A percentile compares a stretch with the other conserved stretches of the same genome.
These are phyloP conservation scores for Mastigias papua DNA, from an alignment of 30 jellyfish, hydroid and myxozoan genomes.

Conservation along the genomic window DNA sequence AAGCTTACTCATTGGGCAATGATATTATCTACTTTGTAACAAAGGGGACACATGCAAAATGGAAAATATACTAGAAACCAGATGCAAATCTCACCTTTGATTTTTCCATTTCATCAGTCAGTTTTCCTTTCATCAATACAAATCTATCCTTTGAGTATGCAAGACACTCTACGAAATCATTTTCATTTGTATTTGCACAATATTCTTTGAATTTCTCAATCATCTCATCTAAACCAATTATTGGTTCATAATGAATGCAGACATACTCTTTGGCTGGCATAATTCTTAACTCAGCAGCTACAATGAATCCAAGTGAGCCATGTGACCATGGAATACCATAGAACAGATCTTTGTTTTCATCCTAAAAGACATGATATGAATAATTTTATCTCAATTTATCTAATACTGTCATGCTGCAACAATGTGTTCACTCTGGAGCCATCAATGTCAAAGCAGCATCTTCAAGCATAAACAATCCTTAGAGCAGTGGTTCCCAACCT, in stretches of 20 bases:
- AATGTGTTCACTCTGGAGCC: too few species aligned
- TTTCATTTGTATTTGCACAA: constrained; percentile 10
- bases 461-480: too few species aligned
- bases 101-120: constrained; percentile 32
- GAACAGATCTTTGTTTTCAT: constrained; percentile 48
- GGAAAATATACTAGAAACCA: too few species aligned
- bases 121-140: constrained; percentile 61
- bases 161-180: constrained; percentile 75
- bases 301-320: constrained; percentile 71
- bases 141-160: constrained; percentile 48
- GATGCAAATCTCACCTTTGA: constrained; percentile 13
- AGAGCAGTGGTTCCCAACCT: too few species aligned
- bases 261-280: constrained; percentile 71
- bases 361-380: constrained; percentile 27
- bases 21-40: too few species aligned
- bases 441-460: too few species aligned
- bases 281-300: constrained; percentile 69
- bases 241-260: constrained; percentile 41
- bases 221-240: constrained; percentile 24
- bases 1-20: too few species aligned
- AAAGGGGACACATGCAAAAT: too few species aligned
- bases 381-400: too few species aligned
- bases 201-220: constrained; percentile 6
- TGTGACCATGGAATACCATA: constrained; percentile 81
- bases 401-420: too few species aligned